Base-by-base conservation (phyloP, 2,797 vertebrate species). In the Hapalemur alaotrensis region DNA sequence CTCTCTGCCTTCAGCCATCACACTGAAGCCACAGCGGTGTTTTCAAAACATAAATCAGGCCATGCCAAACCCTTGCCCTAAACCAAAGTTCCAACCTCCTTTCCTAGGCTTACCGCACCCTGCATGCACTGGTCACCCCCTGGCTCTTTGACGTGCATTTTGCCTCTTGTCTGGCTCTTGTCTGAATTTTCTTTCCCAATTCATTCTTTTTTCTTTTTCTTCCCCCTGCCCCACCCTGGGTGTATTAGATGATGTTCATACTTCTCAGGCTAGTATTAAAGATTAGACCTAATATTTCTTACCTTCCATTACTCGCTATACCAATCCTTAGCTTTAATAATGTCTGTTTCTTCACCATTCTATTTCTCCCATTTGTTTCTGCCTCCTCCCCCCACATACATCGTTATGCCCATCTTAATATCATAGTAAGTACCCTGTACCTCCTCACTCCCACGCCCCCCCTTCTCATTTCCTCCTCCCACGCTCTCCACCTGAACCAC, bases 361-460 rank as follows among this genome's bases (percentile, higher is more conserved):
- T 48, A 0, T n/a, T 32, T 20, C 52, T 38, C 12, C 41, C 3
- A 4, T 75, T 57, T 25, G 30, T 52, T 86, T 46, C 48, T 23
- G 6, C 57, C 30, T n/a, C 14, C 1, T 23, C 25, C 25, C 3
- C 1, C 1, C 17, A 18, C 14, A 8, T 69, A 14, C 12, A 52
- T 65, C 67, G 32, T 35, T 4, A 67, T 18, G 7, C 10, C 23
- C 10, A 0, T 84, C 67, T 57, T 46, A 18, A 9, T 3, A 0
- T 25, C 25, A 0, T 46, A 23, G 30, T 10, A 0, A n/a, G n/a
- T 13, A 0, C 20, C 35, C 1, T 12, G 0, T 4, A 0, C 80
- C 22, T 35, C 17, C 52, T 50, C 32, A 23, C 43, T 59, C 80
- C 23, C 17, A 14, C 41, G 5, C 4, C 17, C 38, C 38, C 50